Percentiles rank a stretch among this genome's conserved stretches.
phyloP scores from a whole-genome alignment of 2,888 invertebrate species.

The Piscicola geometra region DNA sequence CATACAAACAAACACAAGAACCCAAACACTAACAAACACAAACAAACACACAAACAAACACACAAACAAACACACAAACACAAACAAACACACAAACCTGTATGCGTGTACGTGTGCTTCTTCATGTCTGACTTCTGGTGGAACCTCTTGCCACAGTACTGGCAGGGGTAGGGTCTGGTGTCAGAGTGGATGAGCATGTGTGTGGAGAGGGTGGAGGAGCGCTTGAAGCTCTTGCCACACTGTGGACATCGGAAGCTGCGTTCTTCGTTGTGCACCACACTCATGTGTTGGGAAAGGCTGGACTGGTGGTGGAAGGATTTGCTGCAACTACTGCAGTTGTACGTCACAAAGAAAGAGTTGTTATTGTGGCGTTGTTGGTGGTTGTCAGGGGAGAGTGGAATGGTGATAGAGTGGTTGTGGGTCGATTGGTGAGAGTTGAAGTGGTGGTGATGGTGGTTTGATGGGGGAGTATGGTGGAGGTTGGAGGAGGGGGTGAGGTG shows the following conservation, averaged over 20 bases:
- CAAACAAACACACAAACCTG: constrained; percentile 62
- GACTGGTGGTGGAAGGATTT: constrained; percentile 87
- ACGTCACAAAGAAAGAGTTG: too few relatives aligned
- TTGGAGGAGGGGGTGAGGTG: too few relatives aligned
- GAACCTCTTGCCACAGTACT: constrained; percentile 95
- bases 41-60: too few relatives aligned
- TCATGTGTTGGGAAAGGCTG: constrained; percentile 89
- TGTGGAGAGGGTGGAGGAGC: constrained; percentile 91
- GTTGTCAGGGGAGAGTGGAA: too few relatives aligned
- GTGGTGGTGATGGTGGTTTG: too few relatives aligned
- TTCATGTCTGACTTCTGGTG: constrained; percentile 99
- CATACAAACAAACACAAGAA: too few relatives aligned
- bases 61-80: not conserved
- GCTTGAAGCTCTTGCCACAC: constrained; percentile 91
- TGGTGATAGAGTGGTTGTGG: too few relatives aligned
- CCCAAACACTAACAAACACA: too few relatives aligned
- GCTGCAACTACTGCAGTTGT: too few relatives aligned
- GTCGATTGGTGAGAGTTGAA: too few relatives aligned
- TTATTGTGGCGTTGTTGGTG: too few relatives aligned
- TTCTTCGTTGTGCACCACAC: constrained; percentile 47
- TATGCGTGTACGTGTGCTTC: constrained; percentile 94
- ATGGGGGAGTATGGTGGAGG: too few relatives aligned
- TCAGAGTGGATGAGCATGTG: constrained; percentile 95
- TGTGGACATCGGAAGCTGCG: constrained; percentile 74
- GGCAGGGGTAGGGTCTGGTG: constrained; percentile 92